Evolutionary conservation across 2,797 vertebrate species (phyloP).

Genomic region (Mormyrus proboscirostris): DNA sequence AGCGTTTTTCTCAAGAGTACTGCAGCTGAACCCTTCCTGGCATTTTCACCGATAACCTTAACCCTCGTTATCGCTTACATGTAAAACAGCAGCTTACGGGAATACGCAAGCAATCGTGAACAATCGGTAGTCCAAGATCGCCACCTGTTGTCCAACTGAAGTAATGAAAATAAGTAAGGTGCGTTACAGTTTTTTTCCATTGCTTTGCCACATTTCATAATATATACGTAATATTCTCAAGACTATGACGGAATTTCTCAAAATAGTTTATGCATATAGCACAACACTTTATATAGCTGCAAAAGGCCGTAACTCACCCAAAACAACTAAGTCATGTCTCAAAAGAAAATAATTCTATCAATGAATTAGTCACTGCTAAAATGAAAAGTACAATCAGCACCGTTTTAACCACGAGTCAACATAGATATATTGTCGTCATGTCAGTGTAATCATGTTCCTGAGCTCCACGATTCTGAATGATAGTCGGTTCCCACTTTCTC

Average conservation of each 20-base stretch:
- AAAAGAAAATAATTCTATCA: neutral
- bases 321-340: neutral
- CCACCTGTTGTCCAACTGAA: slow-evolving; percentile 39
- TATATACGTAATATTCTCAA: neutral
- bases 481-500: neutral
- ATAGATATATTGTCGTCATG: neutral
- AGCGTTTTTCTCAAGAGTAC: neutral
- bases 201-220: neutral
- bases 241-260: neutral
- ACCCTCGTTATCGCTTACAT: neutral
- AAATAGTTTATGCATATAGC: neutral
- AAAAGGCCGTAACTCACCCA: neutral
- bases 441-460: neutral
- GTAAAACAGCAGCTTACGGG: neutral
- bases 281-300: neutral
- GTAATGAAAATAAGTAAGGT: neutral
- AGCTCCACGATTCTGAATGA: neutral
- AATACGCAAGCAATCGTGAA: neutral
- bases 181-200: neutral
- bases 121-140: slow-evolving; percentile 9
- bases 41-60: neutral
- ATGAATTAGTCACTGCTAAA: neutral
- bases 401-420: neutral
- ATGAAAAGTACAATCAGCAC: neutral
- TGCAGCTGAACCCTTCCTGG: neutral